A percentile compares a stretch with the other conserved stretches of the same genome.
These are phyloP conservation scores for Epinephelus fuscoguttatus DNA, from an alignment of 2,113 vertebrate species.

Conservation along the genomic window DNA sequence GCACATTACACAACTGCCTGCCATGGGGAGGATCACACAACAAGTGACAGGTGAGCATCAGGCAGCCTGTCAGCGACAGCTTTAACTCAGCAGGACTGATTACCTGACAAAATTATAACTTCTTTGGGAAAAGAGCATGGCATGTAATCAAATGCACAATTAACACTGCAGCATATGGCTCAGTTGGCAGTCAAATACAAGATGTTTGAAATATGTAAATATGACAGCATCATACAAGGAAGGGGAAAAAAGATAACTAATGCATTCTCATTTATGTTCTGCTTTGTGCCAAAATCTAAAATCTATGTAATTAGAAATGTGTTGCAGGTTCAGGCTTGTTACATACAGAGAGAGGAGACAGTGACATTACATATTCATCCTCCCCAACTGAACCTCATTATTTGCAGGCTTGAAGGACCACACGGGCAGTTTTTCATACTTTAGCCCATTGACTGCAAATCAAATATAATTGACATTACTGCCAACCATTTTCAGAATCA, in stretches of 20 bases:
- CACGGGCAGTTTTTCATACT: not conserved
- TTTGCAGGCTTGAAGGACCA: not conserved
- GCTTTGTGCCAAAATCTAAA: not conserved
- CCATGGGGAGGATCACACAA: constrained; percentile 27
- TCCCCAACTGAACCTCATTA: not conserved
- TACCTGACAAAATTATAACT: constrained; percentile 64
- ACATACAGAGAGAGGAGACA: not conserved
- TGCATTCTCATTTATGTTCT: not conserved
- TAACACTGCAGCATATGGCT: constrained; percentile 69
- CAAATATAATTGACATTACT: constrained; percentile 2
- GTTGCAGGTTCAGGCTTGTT: not conserved
- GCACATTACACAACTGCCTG: constrained; percentile 41
- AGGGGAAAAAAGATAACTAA: not conserved
- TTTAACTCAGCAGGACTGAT: constrained; percentile 60
- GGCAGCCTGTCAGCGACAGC: constrained; percentile 42
- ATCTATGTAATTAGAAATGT: not conserved
- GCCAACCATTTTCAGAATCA: not conserved
- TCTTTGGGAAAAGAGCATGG: constrained; percentile 55
- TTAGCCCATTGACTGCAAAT: not conserved
- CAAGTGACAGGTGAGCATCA: constrained; percentile 53
- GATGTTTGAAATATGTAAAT: constrained; percentile 45
- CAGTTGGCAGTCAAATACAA: constrained; percentile 47
- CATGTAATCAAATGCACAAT: constrained; percentile 71
- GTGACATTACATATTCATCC: not conserved
- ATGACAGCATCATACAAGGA: constrained; percentile 1